These are phyloP conservation scores for Eucidaris tribuloides DNA, from an alignment of 35 echinoderm and acorn worm species.

Conservation along the genomic window DNA sequence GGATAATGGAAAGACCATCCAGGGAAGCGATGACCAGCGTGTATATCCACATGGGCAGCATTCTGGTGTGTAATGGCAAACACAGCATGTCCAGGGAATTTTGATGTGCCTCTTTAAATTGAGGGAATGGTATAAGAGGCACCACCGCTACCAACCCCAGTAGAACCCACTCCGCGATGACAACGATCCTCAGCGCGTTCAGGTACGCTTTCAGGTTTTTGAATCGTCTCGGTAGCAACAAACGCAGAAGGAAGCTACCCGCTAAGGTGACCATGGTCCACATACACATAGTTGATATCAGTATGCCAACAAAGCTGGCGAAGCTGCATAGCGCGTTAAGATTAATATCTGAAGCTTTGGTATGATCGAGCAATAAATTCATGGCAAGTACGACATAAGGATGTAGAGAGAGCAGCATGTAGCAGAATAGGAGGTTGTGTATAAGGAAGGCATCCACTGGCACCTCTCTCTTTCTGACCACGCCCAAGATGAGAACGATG, in stretches of 20 bases:
- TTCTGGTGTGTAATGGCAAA: conserved; percentile 32
- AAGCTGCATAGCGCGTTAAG: conserved; percentile 26
- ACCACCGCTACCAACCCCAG: conserved; percentile 9
- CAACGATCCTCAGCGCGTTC: conserved; percentile 17
- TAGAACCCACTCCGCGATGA: conserved; percentile 15
- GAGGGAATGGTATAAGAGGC: conserved; percentile 39
- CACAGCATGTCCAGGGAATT: conserved; percentile 28
- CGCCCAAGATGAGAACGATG: conserved; percentile 25
- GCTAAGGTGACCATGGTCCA: conserved; percentile 44
- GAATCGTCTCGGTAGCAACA: conserved; percentile 41
- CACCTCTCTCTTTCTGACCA: conserved; percentile 21
- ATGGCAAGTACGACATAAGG: conserved; percentile 27
- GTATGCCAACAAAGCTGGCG: conserved; percentile 32
- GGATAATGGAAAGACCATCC: conserved; percentile 9
- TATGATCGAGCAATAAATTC: background rate
- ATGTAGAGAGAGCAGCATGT: conserved; percentile 23
- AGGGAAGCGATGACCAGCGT: conserved; percentile 21
- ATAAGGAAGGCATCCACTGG: conserved; percentile 29
- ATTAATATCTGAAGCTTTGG: background rate
- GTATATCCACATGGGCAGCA: conserved; percentile 26
- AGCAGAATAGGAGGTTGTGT: conserved; percentile 27
- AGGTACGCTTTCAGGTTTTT: conserved; percentile 49
- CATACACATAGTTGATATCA: conserved; percentile 14
- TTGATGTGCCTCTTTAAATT: conserved; percentile 9
- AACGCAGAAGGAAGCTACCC: conserved; percentile 42